Evolutionary conservation across 2,888 invertebrate species (phyloP).

Genomic region (Crepidodera aurea): DNA sequence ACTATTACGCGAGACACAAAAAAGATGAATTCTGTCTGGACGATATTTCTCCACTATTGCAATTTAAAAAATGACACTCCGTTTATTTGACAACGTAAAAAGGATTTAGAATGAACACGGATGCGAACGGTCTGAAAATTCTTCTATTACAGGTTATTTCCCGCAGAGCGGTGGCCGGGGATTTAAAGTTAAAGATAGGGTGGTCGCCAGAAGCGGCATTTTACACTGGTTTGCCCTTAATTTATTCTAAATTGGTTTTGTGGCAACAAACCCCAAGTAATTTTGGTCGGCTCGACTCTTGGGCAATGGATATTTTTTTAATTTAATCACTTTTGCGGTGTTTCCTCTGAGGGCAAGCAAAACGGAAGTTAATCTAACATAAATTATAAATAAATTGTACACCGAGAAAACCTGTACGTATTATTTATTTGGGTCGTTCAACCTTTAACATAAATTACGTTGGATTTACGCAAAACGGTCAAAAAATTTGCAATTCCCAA

Average conservation of each 20-base stretch:
- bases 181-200: conserved; percentile 7
- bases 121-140: background rate
- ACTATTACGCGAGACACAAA: conserved; percentile 1
- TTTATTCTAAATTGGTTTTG: conserved; percentile 8
- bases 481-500: no score
- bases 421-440: no score
- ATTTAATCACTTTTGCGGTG: background rate
- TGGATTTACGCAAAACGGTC: no score
- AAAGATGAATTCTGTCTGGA: background rate
- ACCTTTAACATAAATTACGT: no score
- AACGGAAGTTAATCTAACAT: no score
- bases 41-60: conserved; percentile 9
- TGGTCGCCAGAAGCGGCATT: conserved; percentile 4
- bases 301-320: background rate
- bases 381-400: no score
- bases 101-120: conserved; percentile 6
- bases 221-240: conserved; percentile 4
- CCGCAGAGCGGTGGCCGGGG: conserved; percentile 2
- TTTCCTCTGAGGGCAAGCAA: no score
- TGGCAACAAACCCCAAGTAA: background rate
- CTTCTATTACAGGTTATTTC: conserved; percentile 8
- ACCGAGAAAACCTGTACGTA: no score
- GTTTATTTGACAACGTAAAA: conserved; percentile 4
- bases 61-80: conserved; percentile 5
- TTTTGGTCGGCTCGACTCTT: background rate